phyloP scores from a whole-genome alignment of 2,797 vertebrate genomes.

The Parotocinclus haroldoi region DNA sequence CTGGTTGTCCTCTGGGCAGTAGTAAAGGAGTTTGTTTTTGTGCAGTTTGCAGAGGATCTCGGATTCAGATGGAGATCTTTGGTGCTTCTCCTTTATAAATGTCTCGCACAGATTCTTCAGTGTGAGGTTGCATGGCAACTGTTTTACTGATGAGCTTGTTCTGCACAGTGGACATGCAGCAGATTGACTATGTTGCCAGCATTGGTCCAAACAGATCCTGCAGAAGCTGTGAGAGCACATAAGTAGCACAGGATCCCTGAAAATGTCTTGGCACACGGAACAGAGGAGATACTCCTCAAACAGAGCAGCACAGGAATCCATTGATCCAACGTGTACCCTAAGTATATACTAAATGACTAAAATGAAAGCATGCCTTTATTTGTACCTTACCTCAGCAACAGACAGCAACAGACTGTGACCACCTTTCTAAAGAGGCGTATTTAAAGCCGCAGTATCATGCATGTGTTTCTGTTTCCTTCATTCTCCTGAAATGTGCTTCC shows the following conservation, averaged over 20 bases:
- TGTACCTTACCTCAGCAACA: no score
- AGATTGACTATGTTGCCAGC: slow-evolving; percentile 55
- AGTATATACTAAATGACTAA: no score
- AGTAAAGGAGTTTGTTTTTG: slow-evolving; percentile 28
- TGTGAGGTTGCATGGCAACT: slow-evolving; percentile 23
- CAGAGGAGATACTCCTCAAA: slow-evolving; percentile 65
- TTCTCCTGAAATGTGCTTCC: slow-evolving; percentile 30
- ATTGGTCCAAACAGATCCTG: slow-evolving; percentile 61
- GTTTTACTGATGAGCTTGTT: slow-evolving; percentile 19
- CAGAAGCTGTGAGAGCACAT: slow-evolving; percentile 76
- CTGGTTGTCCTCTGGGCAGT: slow-evolving; percentile 38
- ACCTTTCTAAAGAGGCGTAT: background rate
- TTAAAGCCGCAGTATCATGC: slow-evolving; percentile 2
- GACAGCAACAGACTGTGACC: background rate
- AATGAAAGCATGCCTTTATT: background rate
- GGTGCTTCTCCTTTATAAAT: slow-evolving; percentile 8
- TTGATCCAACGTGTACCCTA: background rate
- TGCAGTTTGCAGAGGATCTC: slow-evolving; percentile 29
- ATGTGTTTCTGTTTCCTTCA: background rate
- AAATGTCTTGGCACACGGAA: slow-evolving; percentile 71
- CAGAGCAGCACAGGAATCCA: slow-evolving; percentile 5
- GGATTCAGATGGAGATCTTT: background rate
- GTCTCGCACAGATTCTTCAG: slow-evolving; percentile 46
- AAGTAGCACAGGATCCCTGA: slow-evolving; percentile 69
- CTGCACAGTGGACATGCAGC: slow-evolving; percentile 42